Evolutionary conservation across 1,140 invertebrate species (phyloP), one percentile per base, ranked within the genome.

Genomic region (Zaprionus kolodkinae): DNA sequence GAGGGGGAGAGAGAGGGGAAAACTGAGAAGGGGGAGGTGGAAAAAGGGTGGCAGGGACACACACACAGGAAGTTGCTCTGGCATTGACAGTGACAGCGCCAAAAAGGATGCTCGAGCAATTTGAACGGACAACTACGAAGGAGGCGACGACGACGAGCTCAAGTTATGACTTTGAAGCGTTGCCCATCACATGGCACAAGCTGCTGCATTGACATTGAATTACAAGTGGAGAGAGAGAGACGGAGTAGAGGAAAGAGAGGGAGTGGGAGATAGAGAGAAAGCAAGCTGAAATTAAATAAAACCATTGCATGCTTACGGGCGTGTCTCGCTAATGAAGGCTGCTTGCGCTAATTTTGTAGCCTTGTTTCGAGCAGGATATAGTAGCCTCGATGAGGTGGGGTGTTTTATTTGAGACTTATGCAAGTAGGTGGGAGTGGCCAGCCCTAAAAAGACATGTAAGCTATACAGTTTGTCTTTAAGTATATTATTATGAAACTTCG

Each of bases 141-240:
- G 27, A 9, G n/a, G 38, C 66, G 65, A 21, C 36, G 66, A 45
- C 40, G 21, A 50, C 45, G 21, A 50, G 67, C 56, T 75, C 71
- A 65, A 79, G 79, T 82, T 87, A 87, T 87, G 85, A 78, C 83
- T 83, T 67, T 79, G 76, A 87, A 82, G 76, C 65, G 65, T 38
- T 77, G 76, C 64, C 76, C 33, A 62, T 72, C 76, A 84, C 61
- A 59, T 55, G 50, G 30, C 55, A 75, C 21, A 21, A 45, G 33
- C n/a, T 43, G 13, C 61, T 33, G 38, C 30, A 67, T 2, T 43
- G 72, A 59, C 77, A 76, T 71, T 78, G 72, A 78, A 70, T 54
- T 43, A 21, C 25, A 61, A 25, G 3, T 10, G 54, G 27, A 56
- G 10, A 50, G 6, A 59, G 17, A 66, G 27, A 17, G 9, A 65